These are phyloP conservation scores for Eriocheir sinensis DNA, from an alignment of 1,140 invertebrate species.

Conservation along the genomic window DNA sequence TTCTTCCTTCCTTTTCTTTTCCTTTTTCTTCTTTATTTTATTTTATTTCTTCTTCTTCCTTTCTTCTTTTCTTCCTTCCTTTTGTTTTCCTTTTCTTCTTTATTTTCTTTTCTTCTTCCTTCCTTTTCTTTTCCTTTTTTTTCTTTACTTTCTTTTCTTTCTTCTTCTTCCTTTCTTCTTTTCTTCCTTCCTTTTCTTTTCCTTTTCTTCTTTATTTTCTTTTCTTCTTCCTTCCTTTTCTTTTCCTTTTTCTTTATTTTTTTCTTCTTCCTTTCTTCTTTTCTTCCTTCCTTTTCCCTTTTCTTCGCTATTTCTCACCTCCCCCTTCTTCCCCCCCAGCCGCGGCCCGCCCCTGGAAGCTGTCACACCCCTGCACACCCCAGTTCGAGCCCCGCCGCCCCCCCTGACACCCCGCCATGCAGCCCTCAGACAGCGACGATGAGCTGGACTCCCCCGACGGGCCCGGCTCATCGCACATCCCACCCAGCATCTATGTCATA, in stretches of 20 bases:
- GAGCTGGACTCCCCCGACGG: slow-evolving; percentile 76
- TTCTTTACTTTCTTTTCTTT: not conserved
- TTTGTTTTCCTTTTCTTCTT: no score
- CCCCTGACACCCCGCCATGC: slow-evolving; percentile 52
- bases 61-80: not conserved
- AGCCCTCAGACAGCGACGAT: slow-evolving; percentile 77
- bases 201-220: not conserved
- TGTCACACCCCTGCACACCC: slow-evolving; percentile 63
- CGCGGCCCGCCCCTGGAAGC: slow-evolving; percentile 32
- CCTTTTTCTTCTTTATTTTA: not conserved
- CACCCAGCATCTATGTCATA: slow-evolving; percentile 77
- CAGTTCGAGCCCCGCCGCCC: slow-evolving; percentile 31
- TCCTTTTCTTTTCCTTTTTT: not conserved
- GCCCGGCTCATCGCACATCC: slow-evolving; percentile 75
- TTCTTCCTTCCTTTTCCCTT: not conserved
- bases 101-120: not conserved
- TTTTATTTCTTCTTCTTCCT: not conserved
- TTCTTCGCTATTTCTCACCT: not conserved
- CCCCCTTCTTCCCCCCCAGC: not conserved
- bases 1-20: not conserved
- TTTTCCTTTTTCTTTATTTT: not conserved
- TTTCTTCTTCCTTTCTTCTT: not conserved
- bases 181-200: no score
- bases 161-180: no score
- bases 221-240: not conserved